Conservation (phyloP, 1,140 invertebrate species). For the Drosophila kanapiae region DNA sequence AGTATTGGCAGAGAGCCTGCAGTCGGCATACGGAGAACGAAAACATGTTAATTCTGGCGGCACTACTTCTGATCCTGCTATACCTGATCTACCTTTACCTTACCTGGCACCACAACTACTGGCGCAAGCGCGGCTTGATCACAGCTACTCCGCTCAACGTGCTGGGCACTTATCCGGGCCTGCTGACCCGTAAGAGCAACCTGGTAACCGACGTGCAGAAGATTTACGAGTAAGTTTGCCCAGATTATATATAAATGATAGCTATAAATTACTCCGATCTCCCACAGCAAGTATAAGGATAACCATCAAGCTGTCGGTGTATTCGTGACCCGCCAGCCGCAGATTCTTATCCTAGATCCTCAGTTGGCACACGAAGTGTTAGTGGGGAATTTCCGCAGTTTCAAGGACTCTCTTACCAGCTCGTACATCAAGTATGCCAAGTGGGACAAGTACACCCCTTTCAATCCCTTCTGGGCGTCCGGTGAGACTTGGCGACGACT, state of each 20-base stretch:
- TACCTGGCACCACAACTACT: slow-evolving; percentile 83
- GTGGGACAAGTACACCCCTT: slow-evolving; percentile 83
- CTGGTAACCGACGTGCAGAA: slow-evolving; percentile 66
- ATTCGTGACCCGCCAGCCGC: slow-evolving; percentile 85
- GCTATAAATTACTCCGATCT: background rate
- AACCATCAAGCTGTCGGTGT: slow-evolving; percentile 82
- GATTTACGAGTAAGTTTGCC: slow-evolving; percentile 64
- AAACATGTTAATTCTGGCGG: slow-evolving; percentile 52
- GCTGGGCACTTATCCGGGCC: slow-evolving; percentile 86
- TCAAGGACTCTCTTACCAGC: slow-evolving; percentile 74
- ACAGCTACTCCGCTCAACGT: slow-evolving; percentile 76
- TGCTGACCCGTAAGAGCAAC: slow-evolving; percentile 60
- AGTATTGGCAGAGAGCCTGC: slow-evolving; percentile 17
- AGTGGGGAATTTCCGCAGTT: slow-evolving; percentile 86
- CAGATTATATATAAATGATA: background rate
- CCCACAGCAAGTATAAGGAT: slow-evolving; percentile 51
- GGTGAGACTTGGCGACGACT: slow-evolving; percentile 86
- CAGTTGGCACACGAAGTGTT: slow-evolving; percentile 86
- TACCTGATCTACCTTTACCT: slow-evolving; percentile 77
- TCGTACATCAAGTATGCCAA: slow-evolving; percentile 64
- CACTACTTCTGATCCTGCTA: slow-evolving; percentile 36
- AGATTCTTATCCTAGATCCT: slow-evolving; percentile 86
- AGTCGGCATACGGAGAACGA: slow-evolving; percentile 8
- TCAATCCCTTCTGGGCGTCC: slow-evolving; percentile 85
- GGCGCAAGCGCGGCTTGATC: slow-evolving; percentile 70